Base-by-base conservation (phyloP, 2,797 vertebrate species). In the Gymnocypris eckloni region DNA sequence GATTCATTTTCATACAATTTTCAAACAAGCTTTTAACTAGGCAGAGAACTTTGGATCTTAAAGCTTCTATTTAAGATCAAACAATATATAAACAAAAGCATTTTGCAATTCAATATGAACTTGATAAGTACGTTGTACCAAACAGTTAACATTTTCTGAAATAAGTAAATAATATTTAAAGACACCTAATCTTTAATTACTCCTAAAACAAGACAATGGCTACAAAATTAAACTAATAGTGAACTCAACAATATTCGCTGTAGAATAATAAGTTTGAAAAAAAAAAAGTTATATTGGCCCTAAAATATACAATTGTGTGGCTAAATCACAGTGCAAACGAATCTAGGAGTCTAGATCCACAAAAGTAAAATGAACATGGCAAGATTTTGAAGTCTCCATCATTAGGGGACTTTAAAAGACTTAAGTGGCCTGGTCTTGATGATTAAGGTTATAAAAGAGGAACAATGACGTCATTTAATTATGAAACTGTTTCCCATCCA, bases 391-490 rank as follows among this genome's bases (percentile, higher is more conserved):
- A 45, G 18, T 61, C 15, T 82, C 52, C 13, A 82, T 72, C 37
- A 82, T 56, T 56, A 72, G 37, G 16, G 13, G 56, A 67, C 43
- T 54, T 71, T 56, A 70, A 71, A 43, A 75, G 54, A 70, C 69
- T 77, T 2, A 80, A 39, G 10, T 11, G 12, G 28, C 28, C 43
- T 64, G 82, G 71, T 5, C 20, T 3, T 25, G 18, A 66, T 52
- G 41, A 50, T 77, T 67, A 75, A 20, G 33, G 22, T 28, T 28
- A 59, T 84, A 37, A 82, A 85, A 86, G 15, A 77, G 48, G 18
- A 78, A 73, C 25, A 45, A 76, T 43, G 66, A 59, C 52, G 16
- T 61, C 45, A 70, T 48, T 79, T 86, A 25, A 70, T 81, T 84
- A 67, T 56, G 54, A 78, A 70, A 70, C 81, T n/a, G 20, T 72